These are phyloP conservation scores for Bagarius yarrelli DNA, from an alignment of 2,113 vertebrate species.

Conservation along the genomic window DNA sequence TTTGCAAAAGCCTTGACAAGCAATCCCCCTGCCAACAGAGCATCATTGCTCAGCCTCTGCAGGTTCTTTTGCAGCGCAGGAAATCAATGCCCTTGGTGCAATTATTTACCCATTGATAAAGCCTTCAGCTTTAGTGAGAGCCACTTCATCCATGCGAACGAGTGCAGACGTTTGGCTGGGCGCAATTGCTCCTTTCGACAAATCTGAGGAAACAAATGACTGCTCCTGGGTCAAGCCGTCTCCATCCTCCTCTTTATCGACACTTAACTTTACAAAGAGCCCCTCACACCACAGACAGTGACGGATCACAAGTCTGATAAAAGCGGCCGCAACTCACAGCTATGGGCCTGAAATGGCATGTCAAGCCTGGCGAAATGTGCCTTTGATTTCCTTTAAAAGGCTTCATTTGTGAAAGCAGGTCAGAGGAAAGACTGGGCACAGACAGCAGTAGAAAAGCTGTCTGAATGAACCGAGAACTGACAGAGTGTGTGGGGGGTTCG, in stretches of 20 bases:
- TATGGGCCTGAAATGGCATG: constrained; percentile 21
- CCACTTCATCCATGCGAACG: constrained; percentile 62
- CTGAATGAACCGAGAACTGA: background rate
- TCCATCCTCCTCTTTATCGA: constrained; percentile 73
- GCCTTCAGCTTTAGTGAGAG: constrained; percentile 67
- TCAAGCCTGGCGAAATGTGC: constrained; percentile 45
- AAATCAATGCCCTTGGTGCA: constrained; percentile 72
- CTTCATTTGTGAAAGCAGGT: constrained; percentile 48
- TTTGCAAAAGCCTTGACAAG: constrained; percentile 1
- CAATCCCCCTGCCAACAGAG: constrained; percentile 34
- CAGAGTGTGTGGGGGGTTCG: background rate
- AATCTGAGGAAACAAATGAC: constrained; percentile 63
- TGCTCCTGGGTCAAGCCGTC: constrained; percentile 67
- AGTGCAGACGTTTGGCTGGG: constrained; percentile 12
- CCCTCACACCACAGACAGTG: constrained; percentile 49
- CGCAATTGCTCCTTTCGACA: constrained; percentile 43
- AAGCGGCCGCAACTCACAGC: constrained; percentile 39
- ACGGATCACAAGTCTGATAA: constrained; percentile 51
- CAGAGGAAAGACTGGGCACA: constrained; percentile 24
- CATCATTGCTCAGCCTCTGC: constrained; percentile 55
- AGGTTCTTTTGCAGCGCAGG: constrained; percentile 30
- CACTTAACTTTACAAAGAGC: constrained; percentile 77
- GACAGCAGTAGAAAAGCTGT: constrained; percentile 6
- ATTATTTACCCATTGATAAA: constrained; percentile 81
- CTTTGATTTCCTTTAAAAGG: constrained; percentile 64